Conservation (phyloP, 1,140 invertebrate species). For the Agrilus planipennis region DNA sequence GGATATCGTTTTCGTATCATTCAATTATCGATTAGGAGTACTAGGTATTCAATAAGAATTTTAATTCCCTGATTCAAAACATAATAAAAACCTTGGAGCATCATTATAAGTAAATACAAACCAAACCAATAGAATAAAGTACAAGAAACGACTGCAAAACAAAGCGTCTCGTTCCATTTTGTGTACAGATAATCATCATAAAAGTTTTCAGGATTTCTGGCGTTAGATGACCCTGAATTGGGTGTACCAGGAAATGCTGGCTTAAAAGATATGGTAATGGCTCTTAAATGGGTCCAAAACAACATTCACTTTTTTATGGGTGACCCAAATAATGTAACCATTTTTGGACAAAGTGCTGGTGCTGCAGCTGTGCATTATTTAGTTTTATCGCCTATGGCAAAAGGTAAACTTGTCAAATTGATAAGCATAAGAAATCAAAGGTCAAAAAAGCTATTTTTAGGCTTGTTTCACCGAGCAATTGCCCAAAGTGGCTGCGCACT, state of each 20-base stretch:
- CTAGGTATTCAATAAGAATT: conserved; percentile 33
- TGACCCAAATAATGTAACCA: conserved; percentile 31
- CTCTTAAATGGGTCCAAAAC: conserved; percentile 43
- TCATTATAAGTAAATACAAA: too few relatives aligned
- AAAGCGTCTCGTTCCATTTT: background rate
- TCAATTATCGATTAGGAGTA: conserved; percentile 39
- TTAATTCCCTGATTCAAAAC: too few relatives aligned
- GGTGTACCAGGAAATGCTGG: conserved; percentile 47
- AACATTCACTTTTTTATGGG: conserved; percentile 42
- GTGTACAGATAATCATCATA: background rate
- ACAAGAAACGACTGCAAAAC: too few relatives aligned
- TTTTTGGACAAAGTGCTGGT: conserved; percentile 43
- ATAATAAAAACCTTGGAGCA: too few relatives aligned
- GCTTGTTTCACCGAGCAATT: conserved; percentile 42
- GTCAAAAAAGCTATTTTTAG: conserved; percentile 2
- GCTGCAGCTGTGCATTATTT: conserved; percentile 28
- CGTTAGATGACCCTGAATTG: conserved; percentile 30
- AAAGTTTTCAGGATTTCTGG: conserved; percentile 21
- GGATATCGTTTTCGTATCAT: conserved; percentile 38
- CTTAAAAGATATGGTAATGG: conserved; percentile 47
- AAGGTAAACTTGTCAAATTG: conserved; percentile 6
- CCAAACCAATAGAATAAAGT: too few relatives aligned
- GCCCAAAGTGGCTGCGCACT: conserved; percentile 38
- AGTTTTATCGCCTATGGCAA: conserved; percentile 17
- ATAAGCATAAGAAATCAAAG: background rate